Evolutionary conservation across 2,797 vertebrate genomes (phyloP), one percentile per base, ranked within the genome.

Genomic region (Anolis apletophallus): DNA sequence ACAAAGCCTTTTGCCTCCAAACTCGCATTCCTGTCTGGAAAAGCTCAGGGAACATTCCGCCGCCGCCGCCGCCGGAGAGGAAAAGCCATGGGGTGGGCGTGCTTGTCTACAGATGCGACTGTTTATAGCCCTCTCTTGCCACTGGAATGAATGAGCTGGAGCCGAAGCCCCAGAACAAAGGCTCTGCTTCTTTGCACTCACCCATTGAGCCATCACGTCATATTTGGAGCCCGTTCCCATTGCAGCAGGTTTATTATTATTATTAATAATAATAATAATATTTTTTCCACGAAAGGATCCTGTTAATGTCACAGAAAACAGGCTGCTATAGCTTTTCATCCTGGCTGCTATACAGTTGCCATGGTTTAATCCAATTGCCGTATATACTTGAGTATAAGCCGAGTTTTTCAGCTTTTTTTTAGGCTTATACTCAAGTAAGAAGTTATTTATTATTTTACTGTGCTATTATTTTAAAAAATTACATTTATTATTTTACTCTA

Each of bases 21-120:
- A 54, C 91, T 88, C 87, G 80, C 91, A 90, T 95, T 96, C 94
- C 90, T 90, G 92, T 90, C 95, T 94, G 76, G 85, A 92, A 93
- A 92, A 90, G 84, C 87, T 92, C 86, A 81, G 92, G 87, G 90
- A 89, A 69, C 88, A 81, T 94, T 93, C 83, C 40, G 40, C 40
- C 5, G 40, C 83, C 40, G 40, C 40, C 5, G 40, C 40, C 89
- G 11, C 59, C 59, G 52, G 78, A 75, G 68, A 91, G 92, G 87
- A 88, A 86, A 90, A 93, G 36, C 82, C 73, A 50, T 13, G 50
- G 93, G 92, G 92, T 90, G 14, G 34, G 78, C 89, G 54, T 80
- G 32, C 46, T 46, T 74, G 57, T 86, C 93, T 88, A 8, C 67
- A 88, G 89, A 75, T 78, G 26, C 12, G 76, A 91, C 90, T 92